Base-by-base conservation (phyloP, 2,888 invertebrate genomes). In the Psococerastis gibbosa region DNA sequence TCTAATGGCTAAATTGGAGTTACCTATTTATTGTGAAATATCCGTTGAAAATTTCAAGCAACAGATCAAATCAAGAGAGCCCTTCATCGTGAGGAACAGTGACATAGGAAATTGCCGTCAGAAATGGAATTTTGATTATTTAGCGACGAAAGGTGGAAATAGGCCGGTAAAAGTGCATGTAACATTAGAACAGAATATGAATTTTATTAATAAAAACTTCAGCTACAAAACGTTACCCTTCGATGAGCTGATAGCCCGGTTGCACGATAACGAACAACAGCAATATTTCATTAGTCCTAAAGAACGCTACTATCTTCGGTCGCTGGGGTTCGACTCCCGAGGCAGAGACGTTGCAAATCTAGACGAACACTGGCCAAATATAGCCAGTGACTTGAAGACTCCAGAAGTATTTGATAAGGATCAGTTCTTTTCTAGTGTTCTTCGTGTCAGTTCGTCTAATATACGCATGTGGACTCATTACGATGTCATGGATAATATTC, bases 381-480 rank as follows among this genome's bases (percentile, higher is more conserved):
- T 69, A 3, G 57, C 62, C 3, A 46, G 52, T 11, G 69, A 69
- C 50, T 52, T 69, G 3, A 49, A 47, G 13, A 54, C 65, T 45
- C 68, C 69, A 4, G 47, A 55, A 2, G 55, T 66, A 43, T 65
- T 65, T 51, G 52, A 57, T 0, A 43, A 48, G 5, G 54, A 59
- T 9, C 50, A 56, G 9, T 63, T 65, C 48, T 69, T 68, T 53
- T 70, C 69, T 1, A 65, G 66, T 49, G 67, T 70, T 3, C 64
- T 70, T 47, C 57, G 69, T 27, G 63, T 69, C 41, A 61, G 64
- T 16, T 68, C 68, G 2, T 52, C 60, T 31, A 57, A 59, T 11
- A 51, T 66, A 13, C 65, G 65, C 48, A 51, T 70, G 16, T 70
- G 69, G 69, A 69, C 69, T 3, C 69, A 70, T 54, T 70, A 69